Conservation (phyloP, 1,140 invertebrate species). For the Conopomorpha cramerella region DNA sequence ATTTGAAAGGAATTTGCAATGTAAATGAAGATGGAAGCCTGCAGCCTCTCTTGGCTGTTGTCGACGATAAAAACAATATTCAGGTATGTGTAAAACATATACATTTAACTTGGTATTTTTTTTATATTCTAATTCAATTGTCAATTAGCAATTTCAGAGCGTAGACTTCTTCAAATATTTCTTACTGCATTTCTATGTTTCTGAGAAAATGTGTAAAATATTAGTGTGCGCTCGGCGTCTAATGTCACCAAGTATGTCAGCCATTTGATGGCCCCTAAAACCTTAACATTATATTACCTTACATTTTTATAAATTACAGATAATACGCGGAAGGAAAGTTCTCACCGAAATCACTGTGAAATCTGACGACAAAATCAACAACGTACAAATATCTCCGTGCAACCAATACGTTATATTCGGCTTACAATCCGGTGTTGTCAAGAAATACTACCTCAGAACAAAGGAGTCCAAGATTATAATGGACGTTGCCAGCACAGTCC, state of each 20-base stretch:
- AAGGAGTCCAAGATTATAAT: slow-evolving; percentile 32
- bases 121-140: too few relatives aligned
- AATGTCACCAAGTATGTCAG: too few relatives aligned
- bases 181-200: too few relatives aligned
- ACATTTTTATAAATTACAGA: slow-evolving; percentile 16
- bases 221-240: too few relatives aligned
- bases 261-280: too few relatives aligned
- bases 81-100: slow-evolving; percentile 37
- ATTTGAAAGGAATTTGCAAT: slow-evolving; percentile 40
- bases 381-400: slow-evolving; percentile 39
- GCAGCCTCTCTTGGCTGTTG: slow-evolving; percentile 33
- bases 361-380: slow-evolving; percentile 26
- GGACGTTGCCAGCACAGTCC: slow-evolving; percentile 29
- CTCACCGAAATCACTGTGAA: slow-evolving; percentile 33
- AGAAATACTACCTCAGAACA: slow-evolving; percentile 23
- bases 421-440: slow-evolving; percentile 24
- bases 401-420: slow-evolving; percentile 45
- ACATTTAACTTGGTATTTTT: too few relatives aligned
- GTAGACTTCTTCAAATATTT: too few relatives aligned
- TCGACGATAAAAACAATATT: slow-evolving; percentile 47
- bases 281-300: too few relatives aligned
- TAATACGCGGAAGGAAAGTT: slow-evolving; percentile 39
- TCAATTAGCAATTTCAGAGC: too few relatives aligned
- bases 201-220: too few relatives aligned
- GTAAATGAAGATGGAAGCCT: slow-evolving; percentile 14